phyloP scores from a whole-genome alignment of 1,140 invertebrate genomes.

The Drosophila prosaltans region DNA sequence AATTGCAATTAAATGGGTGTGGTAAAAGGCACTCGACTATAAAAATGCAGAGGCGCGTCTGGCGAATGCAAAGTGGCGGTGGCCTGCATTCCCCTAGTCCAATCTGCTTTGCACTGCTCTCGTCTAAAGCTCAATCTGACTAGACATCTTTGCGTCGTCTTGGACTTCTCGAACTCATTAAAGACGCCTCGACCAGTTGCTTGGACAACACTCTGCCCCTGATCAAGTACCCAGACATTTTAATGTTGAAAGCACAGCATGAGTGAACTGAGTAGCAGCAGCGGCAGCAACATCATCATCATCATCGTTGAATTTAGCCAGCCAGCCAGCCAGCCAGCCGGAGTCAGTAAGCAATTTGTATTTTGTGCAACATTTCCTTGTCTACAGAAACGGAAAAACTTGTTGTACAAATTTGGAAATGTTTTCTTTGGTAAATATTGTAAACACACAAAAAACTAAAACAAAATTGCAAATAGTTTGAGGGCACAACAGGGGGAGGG shows the following conservation, averaged over 20 bases:
- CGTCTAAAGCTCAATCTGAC: constrained; percentile 11
- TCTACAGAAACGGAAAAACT: constrained; percentile 3
- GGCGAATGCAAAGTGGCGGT: not conserved
- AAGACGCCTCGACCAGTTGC: constrained; percentile 43
- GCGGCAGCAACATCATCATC: not conserved
- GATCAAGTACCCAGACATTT: constrained; percentile 56
- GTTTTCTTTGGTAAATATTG: constrained; percentile 8
- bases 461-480: constrained; percentile 11
- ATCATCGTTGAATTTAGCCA: not conserved
- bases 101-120: constrained; percentile 17
- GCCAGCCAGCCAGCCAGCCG: not conserved
- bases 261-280: not conserved
- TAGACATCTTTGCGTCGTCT: constrained; percentile 17
- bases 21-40: constrained; percentile 24
- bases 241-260: constrained; percentile 47
- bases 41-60: constrained; percentile 9
- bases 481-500: not conserved
- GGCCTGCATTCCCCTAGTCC: not conserved
- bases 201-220: constrained; percentile 26
- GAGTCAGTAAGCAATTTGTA: constrained; percentile 11
- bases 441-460: not conserved
- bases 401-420: constrained; percentile 19
- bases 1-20: constrained; percentile 22
- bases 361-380: constrained; percentile 21
- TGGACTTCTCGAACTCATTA: constrained; percentile 45